These are phyloP conservation scores for Rhaphigaster nebulosa DNA, from an alignment of 2,888 invertebrate species.

Conservation along the genomic window DNA sequence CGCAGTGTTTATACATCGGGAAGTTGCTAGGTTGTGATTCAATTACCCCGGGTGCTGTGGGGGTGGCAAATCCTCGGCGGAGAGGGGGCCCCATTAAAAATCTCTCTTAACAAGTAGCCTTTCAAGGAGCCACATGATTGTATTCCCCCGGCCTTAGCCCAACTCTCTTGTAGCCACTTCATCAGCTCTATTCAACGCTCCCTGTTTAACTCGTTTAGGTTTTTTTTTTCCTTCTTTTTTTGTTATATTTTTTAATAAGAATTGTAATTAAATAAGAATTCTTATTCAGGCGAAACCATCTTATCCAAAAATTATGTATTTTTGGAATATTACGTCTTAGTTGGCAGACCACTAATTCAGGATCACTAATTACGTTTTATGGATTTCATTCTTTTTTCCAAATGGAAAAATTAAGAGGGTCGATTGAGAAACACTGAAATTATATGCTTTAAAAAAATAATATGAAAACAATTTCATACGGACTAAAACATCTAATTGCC, in stretches of 20 bases:
- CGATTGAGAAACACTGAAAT: too few relatives aligned
- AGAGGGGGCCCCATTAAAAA: conserved; percentile 28
- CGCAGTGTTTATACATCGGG: background rate
- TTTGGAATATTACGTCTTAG: background rate
- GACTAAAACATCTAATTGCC: too few relatives aligned
- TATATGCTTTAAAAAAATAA: too few relatives aligned
- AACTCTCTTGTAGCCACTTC: conserved; percentile 12
- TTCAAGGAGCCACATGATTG: conserved; percentile 20
- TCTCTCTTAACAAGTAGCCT: conserved; percentile 45
- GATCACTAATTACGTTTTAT: background rate
- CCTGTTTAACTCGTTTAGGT: background rate
- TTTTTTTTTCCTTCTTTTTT: background rate
- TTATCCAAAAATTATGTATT: background rate
- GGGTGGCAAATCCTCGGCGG: background rate
- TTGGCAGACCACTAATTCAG: background rate
- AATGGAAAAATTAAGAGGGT: too few relatives aligned
- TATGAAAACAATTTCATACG: too few relatives aligned
- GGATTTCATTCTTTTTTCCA: background rate
- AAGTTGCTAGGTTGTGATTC: conserved; percentile 14
- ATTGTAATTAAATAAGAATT: background rate
- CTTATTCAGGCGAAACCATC: background rate
- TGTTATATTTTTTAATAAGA: background rate
- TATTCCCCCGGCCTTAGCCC: background rate
- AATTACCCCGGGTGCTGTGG: background rate
- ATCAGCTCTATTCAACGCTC: conserved; percentile 44